These are phyloP conservation scores for Clytia hemisphaerica DNA, from an alignment of 30 jellyfish, hydroid and myxozoan species.

Conservation along the genomic window DNA sequence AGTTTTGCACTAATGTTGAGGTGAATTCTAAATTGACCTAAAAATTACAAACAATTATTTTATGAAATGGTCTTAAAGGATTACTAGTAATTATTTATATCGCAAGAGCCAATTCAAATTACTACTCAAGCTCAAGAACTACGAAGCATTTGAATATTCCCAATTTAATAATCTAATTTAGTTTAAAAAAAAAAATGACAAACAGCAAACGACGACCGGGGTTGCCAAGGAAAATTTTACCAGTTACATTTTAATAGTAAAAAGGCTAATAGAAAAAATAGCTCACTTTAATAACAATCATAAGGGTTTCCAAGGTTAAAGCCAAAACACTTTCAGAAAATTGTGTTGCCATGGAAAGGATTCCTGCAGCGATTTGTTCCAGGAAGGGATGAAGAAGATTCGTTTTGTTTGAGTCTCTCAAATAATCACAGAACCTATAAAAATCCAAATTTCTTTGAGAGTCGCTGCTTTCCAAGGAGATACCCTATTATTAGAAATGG, in stretches of 20 bases:
- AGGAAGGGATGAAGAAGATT: conserved; percentile 44
- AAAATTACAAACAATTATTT: not conserved
- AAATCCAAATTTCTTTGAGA: not conserved
- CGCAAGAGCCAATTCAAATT: too few relatives aligned
- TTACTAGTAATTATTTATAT: too few relatives aligned
- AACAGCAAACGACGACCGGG: not conserved
- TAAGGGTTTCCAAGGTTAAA: conserved; percentile 55
- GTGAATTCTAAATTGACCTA: conserved; percentile 67
- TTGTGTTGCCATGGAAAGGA: conserved; percentile 69
- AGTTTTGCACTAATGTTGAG: conserved; percentile 25
- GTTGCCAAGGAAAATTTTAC: not conserved
- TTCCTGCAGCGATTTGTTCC: conserved; percentile 52
- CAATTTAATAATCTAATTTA: too few relatives aligned
- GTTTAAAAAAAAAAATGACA: not conserved
- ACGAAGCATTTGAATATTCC: too few relatives aligned
- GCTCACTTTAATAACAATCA: conserved; percentile 39
- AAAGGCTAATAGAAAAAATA: not conserved
- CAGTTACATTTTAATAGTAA: not conserved
- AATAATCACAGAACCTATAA: conserved; percentile 61
- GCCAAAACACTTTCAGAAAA: conserved; percentile 74
- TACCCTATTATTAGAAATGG: too few relatives aligned
- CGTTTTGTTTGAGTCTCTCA: conserved; percentile 36
- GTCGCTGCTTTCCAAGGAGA: too few relatives aligned
- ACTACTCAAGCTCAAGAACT: too few relatives aligned
- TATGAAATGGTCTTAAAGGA: too few relatives aligned